Evolutionary conservation across 2,888 invertebrate genomes (phyloP).

Genomic region (Mamestra brassicae): DNA sequence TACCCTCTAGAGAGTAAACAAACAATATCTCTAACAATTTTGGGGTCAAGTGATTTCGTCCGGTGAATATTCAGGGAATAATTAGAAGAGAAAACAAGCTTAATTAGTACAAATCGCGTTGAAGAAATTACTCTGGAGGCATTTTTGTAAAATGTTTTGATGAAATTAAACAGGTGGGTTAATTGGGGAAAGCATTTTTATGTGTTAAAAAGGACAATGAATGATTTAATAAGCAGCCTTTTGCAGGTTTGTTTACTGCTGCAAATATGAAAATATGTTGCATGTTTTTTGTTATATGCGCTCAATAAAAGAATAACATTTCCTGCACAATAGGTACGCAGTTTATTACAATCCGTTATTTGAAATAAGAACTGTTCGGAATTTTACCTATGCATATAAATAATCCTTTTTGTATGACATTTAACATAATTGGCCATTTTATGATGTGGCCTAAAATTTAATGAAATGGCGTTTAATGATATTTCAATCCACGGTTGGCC

Average conservation of each 20-base stretch:
- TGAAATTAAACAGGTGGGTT: conserved; percentile 43
- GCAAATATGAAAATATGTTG: neutral
- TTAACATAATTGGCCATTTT: no score
- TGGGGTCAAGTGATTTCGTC: conserved; percentile 83
- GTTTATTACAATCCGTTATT: no score
- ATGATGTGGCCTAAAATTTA: no score
- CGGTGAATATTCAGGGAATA: conserved; percentile 78
- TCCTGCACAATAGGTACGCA: no score
- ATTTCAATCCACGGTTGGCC: no score
- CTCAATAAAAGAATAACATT: no score
- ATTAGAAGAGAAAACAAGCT: conserved; percentile 80
- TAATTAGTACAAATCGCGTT: conserved; percentile 76
- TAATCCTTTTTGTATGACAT: no score
- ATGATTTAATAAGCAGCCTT: conserved; percentile 15
- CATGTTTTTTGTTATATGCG: no score
- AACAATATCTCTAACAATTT: conserved; percentile 86
- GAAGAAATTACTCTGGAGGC: conserved; percentile 55
- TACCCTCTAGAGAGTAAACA: conserved; percentile 80
- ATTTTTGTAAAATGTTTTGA: conserved; percentile 60
- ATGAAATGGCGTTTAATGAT: no score
- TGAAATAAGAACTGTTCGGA: no score
- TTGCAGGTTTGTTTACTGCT: conserved; percentile 1
- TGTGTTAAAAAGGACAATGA: conserved; percentile 31
- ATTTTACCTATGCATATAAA: no score
- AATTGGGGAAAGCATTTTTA: conserved; percentile 22